These are phyloP conservation scores for Oegoconia quadripuncta DNA, from an alignment of 2,888 invertebrate species.

Conservation along the genomic window DNA sequence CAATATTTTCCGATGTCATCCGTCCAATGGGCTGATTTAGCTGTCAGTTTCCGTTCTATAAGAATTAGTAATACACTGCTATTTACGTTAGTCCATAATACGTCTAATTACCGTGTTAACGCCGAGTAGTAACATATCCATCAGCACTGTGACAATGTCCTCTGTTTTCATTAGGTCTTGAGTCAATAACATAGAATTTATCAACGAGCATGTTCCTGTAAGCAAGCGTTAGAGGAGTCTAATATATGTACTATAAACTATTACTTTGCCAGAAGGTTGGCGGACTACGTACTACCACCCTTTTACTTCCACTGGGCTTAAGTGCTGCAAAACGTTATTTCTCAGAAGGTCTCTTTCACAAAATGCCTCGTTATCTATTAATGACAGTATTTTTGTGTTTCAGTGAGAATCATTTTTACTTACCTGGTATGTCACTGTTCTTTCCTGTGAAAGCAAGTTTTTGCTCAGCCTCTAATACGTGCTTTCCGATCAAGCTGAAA, in stretches of 20 bases:
- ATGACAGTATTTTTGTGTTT: not conserved
- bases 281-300: too few species aligned
- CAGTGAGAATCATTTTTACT: constrained; percentile 14
- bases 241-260: too few species aligned
- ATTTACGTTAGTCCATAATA: not conserved
- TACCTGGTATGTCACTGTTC: constrained; percentile 33
- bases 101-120: constrained; percentile 78
- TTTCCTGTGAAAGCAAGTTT: constrained; percentile 35
- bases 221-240: too few species aligned
- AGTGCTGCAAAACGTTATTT: too few species aligned
- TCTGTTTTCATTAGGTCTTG: constrained; percentile 77
- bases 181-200: constrained; percentile 76
- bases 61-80: too few species aligned
- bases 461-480: constrained; percentile 73
- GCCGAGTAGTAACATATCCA: constrained; percentile 83
- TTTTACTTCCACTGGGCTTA: too few species aligned
- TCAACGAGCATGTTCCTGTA: constrained; percentile 52
- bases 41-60: too few species aligned
- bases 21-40: too few species aligned
- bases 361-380: too few species aligned
- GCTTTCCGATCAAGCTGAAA: constrained; percentile 79
- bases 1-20: too few species aligned
- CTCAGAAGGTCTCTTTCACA: too few species aligned
- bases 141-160: constrained; percentile 80
- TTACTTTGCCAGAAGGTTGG: too few species aligned